Evolutionary conservation across 2,888 invertebrate genomes (phyloP), one percentile per base, ranked within the genome.

Genomic region (Eledona agricola): DNA sequence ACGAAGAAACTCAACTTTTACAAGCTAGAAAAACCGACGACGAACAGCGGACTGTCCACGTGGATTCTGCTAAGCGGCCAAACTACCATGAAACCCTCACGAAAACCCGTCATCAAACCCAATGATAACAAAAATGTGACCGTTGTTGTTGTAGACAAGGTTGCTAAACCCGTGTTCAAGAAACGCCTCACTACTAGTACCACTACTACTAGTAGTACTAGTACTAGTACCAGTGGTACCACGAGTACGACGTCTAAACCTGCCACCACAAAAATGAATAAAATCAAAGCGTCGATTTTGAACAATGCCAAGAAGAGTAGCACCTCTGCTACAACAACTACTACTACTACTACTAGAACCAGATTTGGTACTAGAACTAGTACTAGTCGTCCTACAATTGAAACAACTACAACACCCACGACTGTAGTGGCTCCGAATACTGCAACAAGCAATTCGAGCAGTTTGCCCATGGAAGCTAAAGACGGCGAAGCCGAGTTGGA

Each of bases 1-100:
- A 72, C 71, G 6, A 74, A 74, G 34, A 73, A 72, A 59, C 29
- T 72, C 35, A 69, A 66, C 47, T 74, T 73, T 56, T 74, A 75
- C 40, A 77, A 75, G 67, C 47, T 73, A 10, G 73, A 70, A 60
- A 65, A 71, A 63, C 66, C 76, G 78, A 46, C 84, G 79, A 47
- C 88, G 80, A 54, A 49, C 37, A 12, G 81, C 42, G 88, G 88
- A 1, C 79, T 89, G 54, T 89, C 89, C 0, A 89, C 90, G 0
- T 90, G 89, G 90, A 85, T 89, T 53, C 77, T 89, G 9, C 71
- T 90, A 9, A 88, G 86, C 64, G 80, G 81, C 4, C 79, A 78
- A 23, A 32, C 63, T 2, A 62, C 67, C 4, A 47, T 64, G 5
- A 71, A 67, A 49, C 56, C 70, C 0, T 55, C 66, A 4, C 61